These are phyloP conservation scores for Amniataba percoides DNA, from an alignment of 2,797 vertebrate species.

Conservation along the genomic window DNA sequence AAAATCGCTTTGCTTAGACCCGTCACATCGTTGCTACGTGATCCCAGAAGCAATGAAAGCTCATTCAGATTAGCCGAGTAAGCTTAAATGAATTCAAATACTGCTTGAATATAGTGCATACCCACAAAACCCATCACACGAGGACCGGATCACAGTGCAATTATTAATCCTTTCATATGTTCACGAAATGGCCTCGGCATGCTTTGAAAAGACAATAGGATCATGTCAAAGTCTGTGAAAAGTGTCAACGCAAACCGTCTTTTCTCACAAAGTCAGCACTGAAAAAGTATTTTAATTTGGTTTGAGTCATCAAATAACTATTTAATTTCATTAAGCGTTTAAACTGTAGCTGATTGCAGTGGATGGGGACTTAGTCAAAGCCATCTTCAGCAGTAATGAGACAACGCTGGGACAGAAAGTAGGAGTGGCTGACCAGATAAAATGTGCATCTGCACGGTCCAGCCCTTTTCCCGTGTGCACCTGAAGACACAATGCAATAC, in stretches of 20 bases:
- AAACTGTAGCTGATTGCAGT: slow-evolving; percentile 25
- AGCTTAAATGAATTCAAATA: slow-evolving; percentile 60
- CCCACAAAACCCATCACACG: slow-evolving; percentile 33
- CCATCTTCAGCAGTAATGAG: slow-evolving; percentile 6
- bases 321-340: slow-evolving; percentile 54
- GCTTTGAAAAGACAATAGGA: slow-evolving; percentile 37
- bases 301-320: slow-evolving; percentile 43
- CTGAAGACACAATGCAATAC: slow-evolving; percentile 64
- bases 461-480: slow-evolving; percentile 42
- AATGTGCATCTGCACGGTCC: slow-evolving; percentile 39
- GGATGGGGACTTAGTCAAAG: slow-evolving; percentile 12
- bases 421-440: slow-evolving; percentile 55
- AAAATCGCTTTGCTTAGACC: slow-evolving; percentile 15
- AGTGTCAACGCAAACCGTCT: slow-evolving; percentile 8
- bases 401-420: slow-evolving; percentile 25
- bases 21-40: slow-evolving; percentile 3
- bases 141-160: slow-evolving; percentile 33
- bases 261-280: slow-evolving; percentile 16
- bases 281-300: slow-evolving; percentile 52
- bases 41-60: slow-evolving; percentile 41
- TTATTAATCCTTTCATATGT: slow-evolving; percentile 59
- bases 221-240: slow-evolving; percentile 33
- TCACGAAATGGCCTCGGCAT: slow-evolving; percentile 51
- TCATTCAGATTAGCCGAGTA: slow-evolving; percentile 37
- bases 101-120: not conserved